phyloP scores from a whole-genome alignment of 2,888 invertebrate species.

The Pollenia labialis region DNA sequence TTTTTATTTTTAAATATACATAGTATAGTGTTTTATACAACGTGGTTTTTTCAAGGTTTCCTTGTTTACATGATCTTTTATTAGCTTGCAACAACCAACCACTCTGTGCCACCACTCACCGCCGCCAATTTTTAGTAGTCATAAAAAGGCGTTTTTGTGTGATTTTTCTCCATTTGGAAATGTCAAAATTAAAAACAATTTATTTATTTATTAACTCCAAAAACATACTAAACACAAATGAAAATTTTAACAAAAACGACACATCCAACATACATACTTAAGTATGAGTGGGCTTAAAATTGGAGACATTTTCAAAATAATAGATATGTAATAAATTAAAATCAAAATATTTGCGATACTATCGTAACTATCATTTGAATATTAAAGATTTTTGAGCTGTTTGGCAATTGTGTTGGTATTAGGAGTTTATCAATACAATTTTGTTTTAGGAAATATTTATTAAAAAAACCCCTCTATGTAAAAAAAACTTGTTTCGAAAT shows the following conservation, averaged over 20 bases:
- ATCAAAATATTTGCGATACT: conserved; percentile 35
- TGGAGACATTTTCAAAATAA: conserved; percentile 1
- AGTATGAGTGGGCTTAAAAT: conserved; percentile 39
- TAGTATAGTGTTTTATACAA: background rate
- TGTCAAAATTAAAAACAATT: conserved; percentile 48
- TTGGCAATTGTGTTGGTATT: conserved; percentile 31
- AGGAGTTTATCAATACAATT: background rate
- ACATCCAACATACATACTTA: background rate
- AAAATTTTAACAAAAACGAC: conserved; percentile 3
- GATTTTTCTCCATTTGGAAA: conserved; percentile 35
- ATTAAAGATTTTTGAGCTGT: conserved; percentile 25
- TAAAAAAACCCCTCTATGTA: background rate
- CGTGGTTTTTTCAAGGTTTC: conserved; percentile 45
- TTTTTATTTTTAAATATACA: background rate
- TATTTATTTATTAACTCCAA: conserved; percentile 44
- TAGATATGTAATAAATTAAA: conserved; percentile 28
- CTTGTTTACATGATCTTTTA: conserved; percentile 38
- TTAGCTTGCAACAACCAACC: conserved; percentile 35
- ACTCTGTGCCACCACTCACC: background rate
- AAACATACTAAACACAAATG: conserved; percentile 17
- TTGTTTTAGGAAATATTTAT: background rate
- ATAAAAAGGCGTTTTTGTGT: conserved; percentile 50
- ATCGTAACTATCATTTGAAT: conserved; percentile 23
- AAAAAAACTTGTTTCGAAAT: too few species aligned
- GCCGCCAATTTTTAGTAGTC: conserved; percentile 4